Base-by-base conservation (phyloP, 2,113 vertebrate species). In the Rhinolophus ferrumequinum region DNA sequence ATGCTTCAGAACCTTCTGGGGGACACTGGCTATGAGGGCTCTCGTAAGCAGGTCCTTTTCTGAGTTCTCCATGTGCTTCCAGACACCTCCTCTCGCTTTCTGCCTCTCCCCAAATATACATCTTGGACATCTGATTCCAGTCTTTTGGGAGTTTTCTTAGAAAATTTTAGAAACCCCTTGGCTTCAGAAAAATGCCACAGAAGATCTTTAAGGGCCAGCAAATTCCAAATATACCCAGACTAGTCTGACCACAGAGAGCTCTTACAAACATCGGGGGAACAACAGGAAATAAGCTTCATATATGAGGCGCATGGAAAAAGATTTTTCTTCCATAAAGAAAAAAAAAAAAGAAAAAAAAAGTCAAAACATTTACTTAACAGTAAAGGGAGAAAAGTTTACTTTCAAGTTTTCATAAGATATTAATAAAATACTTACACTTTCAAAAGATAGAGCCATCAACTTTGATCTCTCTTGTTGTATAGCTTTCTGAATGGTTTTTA, bases 321-420 rank as follows among this genome's bases (percentile, higher is more conserved):
- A 91, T 35, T 87, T 79, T 80, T 72, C 66, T 91, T 85, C 26
- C 24, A 77, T 19, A 84, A 60, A 58, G 11, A 7, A 44, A 44
- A 44, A 44, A 44, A 44, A 44, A 41, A 41, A 41, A 41, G 8
- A 54, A 64, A 28, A 12, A 69, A 76, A 38, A 79, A 73, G 3
- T 62, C 33, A 44, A 77, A 72, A 60, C 26, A 73, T 62, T 64
- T 94, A 14, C 67, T 80, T 77, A 91, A 90, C 96, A 95, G 26
- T 50, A 92, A 89, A 84, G 19, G 12, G n/a, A 22, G 52, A 6
- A 28, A 83, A 69, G 8, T 58, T 94, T 81, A 70, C 18, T 89
- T 47, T 76, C 24, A 73, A 73, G 26, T 19, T 41, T 81, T 96
- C 85, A 82, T 0, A 66, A 22, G 0, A 47, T 80, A 86, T 62